Conservation (phyloP, 2,797 vertebrate species). For the Scolopax bukidnonensis region DNA sequence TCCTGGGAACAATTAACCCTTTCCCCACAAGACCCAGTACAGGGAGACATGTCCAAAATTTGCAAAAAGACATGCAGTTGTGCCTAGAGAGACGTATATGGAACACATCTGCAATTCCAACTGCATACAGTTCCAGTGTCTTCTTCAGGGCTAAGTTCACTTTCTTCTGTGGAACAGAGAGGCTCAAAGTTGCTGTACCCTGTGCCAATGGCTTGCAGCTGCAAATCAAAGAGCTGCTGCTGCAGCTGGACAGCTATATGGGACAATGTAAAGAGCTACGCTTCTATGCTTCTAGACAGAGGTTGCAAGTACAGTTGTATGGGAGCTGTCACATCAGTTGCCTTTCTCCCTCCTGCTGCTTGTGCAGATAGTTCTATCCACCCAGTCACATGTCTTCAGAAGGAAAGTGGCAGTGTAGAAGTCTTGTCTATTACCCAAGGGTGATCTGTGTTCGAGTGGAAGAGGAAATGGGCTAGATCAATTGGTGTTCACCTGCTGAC, state of each 20-base stretch:
- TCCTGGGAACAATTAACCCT: too few relatives aligned
- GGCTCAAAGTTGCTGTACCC: neutral
- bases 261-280: neutral
- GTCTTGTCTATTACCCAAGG: neutral
- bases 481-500: neutral
- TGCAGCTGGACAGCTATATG: neutral
- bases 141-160: neutral
- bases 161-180: neutral
- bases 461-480: neutral
- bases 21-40: too few relatives aligned
- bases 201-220: neutral
- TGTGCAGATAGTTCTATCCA: neutral
- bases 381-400: neutral
- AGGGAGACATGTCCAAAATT: neutral
- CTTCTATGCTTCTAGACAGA: neutral
- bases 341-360: neutral
- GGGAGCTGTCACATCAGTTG: neutral
- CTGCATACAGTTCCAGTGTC: neutral
- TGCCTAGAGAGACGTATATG: neutral
- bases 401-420: neutral
- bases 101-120: accelerated
- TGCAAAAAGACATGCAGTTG: neutral
- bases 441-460: neutral
- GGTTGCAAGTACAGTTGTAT: neutral
- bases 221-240: neutral